Conservation (phyloP, 2,888 invertebrate species). For the Colletes collaris region DNA sequence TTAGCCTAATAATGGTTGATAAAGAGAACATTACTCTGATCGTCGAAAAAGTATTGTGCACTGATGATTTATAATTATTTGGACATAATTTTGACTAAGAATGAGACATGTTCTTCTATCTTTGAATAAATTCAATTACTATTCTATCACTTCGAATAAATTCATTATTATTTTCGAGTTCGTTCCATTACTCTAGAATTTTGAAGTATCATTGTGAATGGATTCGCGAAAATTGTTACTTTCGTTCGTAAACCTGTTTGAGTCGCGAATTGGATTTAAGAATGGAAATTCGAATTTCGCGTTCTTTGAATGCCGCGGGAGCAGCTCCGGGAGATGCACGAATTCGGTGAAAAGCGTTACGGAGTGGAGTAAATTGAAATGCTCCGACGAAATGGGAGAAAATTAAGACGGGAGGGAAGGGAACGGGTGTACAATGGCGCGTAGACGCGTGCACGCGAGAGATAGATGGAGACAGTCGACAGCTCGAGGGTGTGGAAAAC, state of each 20-base stretch:
- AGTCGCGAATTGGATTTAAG: conserved; percentile 6
- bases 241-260: neutral
- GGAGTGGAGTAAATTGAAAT: neutral
- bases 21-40: too few relatives aligned
- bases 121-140: too few relatives aligned
- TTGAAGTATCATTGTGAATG: too few relatives aligned
- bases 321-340: neutral
- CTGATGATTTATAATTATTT: too few relatives aligned
- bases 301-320: neutral
- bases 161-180: too few relatives aligned
- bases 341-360: neutral
- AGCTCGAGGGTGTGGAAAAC: conserved; percentile 64
- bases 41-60: too few relatives aligned
- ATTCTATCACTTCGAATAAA: too few relatives aligned
- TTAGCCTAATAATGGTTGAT: too few relatives aligned
- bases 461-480: conserved; percentile 21
- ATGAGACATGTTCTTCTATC: too few relatives aligned
- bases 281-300: conserved; percentile 4
- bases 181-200: too few relatives aligned
- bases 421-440: conserved; percentile 22
- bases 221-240: too few relatives aligned
- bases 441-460: conserved; percentile 17
- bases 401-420: conserved; percentile 38
- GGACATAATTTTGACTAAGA: too few relatives aligned
- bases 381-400: conserved; percentile 21